Evolutionary conservation across 1,140 invertebrate species (phyloP).

Genomic region (Spodoptera frugiperda): DNA sequence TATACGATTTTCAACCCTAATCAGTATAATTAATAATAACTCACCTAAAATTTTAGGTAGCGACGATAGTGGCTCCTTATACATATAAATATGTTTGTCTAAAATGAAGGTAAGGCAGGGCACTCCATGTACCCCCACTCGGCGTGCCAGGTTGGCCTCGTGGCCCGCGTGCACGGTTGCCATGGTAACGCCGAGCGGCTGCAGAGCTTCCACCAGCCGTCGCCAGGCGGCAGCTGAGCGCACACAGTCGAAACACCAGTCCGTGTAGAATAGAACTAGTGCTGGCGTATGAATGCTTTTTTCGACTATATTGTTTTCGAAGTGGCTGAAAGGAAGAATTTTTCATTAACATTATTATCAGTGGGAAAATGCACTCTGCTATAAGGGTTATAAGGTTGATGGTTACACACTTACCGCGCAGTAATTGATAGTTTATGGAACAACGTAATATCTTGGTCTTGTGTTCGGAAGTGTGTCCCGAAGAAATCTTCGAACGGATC

Average conservation of each 20-base stretch:
- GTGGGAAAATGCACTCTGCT: too few species aligned
- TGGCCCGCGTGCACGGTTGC: conserved; percentile 94
- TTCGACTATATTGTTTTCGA: conserved; percentile 94
- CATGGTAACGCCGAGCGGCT: conserved; percentile 90
- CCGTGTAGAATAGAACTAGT: conserved; percentile 95
- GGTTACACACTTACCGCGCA: conserved; percentile 90
- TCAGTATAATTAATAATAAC: conserved; percentile 30
- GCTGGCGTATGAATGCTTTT: conserved; percentile 93
- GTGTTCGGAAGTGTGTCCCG: conserved; percentile 90
- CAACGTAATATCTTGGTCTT: conserved; percentile 92
- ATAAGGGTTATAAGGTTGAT: too few species aligned
- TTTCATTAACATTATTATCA: too few species aligned
- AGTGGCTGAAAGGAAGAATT: conserved; percentile 89
- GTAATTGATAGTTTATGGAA: conserved; percentile 95
- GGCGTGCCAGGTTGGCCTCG: conserved; percentile 91
- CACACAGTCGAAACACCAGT: conserved; percentile 97
- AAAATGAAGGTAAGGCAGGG: conserved; percentile 94
- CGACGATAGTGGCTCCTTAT: conserved; percentile 92
- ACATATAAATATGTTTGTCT: conserved; percentile 93
- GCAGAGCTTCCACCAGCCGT: conserved; percentile 93
- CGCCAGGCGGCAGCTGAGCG: conserved; percentile 94
- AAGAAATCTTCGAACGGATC: conserved; percentile 93
- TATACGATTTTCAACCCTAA: not conserved
- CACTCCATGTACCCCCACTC: conserved; percentile 92
- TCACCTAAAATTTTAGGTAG: conserved; percentile 92